Evolutionary conservation across 2,888 invertebrate genomes (phyloP).

Genomic region (Tillus elongatus): DNA sequence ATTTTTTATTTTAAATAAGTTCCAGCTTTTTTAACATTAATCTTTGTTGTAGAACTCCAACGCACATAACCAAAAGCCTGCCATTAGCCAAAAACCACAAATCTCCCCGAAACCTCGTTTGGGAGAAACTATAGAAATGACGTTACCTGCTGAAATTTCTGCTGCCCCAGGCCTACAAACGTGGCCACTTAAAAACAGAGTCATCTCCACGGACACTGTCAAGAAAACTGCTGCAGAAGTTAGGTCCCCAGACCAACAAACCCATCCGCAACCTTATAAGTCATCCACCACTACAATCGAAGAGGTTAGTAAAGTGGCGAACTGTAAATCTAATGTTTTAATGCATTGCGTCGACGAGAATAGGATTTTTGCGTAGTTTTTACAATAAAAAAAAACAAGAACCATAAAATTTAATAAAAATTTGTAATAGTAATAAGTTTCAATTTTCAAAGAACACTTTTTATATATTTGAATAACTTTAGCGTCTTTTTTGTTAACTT

Average conservation of each 20-base stretch:
- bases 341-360: slow-evolving; percentile 70
- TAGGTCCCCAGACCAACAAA: slow-evolving; percentile 13
- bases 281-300: slow-evolving; percentile 26
- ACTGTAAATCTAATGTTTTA: slow-evolving; percentile 66
- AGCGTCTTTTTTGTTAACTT: no score
- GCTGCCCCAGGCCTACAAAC: slow-evolving; percentile 43
- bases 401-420: no score
- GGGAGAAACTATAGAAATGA: slow-evolving; percentile 54
- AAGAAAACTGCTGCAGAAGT: slow-evolving; percentile 32
- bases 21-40: no score
- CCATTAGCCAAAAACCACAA: slow-evolving; percentile 44
- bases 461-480: no score
- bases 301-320: slow-evolving; percentile 68
- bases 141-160: slow-evolving; percentile 53
- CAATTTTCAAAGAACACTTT: no score
- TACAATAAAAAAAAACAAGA: no score
- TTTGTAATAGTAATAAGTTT: no score
- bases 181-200: slow-evolving; percentile 54
- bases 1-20: no score
- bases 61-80: slow-evolving; percentile 43
- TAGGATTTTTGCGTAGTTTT: no score
- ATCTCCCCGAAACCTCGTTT: slow-evolving; percentile 43
- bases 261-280: slow-evolving; percentile 18
- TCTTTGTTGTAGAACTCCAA: no score
- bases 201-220: slow-evolving; percentile 40